phyloP scores from a whole-genome alignment of 2,797 vertebrate species.

The Acomys russatus region DNA sequence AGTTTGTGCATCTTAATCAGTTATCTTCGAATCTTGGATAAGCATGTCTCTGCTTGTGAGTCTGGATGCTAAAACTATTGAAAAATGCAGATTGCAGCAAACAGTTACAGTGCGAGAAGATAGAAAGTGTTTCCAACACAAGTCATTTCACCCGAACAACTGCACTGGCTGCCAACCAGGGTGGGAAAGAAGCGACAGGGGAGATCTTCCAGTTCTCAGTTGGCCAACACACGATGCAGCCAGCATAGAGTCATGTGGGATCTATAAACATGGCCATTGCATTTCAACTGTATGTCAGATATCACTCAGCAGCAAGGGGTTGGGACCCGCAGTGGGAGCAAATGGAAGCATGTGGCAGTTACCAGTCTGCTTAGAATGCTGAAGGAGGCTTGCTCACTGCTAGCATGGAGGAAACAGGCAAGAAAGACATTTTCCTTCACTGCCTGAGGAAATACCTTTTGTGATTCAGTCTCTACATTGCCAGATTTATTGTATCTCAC shows the following conservation, averaged over 20 bases:
- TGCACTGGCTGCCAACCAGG: conserved; percentile 73
- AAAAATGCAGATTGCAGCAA: conserved; percentile 61
- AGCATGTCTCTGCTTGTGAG: neutral
- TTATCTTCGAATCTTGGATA: conserved; percentile 31
- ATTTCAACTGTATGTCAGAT: conserved; percentile 58
- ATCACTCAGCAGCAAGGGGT: conserved; percentile 72
- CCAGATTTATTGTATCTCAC: conserved; percentile 78
- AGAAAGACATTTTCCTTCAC: conserved; percentile 79
- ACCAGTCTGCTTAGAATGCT: conserved; percentile 26
- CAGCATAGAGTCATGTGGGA: conserved; percentile 62
- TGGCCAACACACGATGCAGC: conserved; percentile 41
- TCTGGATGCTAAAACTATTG: conserved; percentile 30
- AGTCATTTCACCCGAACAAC: neutral
- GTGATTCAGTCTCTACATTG: conserved; percentile 81
- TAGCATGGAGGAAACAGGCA: conserved; percentile 70
- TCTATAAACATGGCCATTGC: conserved; percentile 68
- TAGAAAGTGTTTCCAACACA: conserved; percentile 71
- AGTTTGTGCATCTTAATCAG: conserved; percentile 18
- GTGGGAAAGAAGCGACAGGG: conserved; percentile 42
- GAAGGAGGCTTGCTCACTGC: neutral
- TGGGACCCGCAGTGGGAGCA: conserved; percentile 77
- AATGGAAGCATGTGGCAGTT: conserved; percentile 62
- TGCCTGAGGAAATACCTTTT: conserved; percentile 64
- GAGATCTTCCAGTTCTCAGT: conserved; percentile 71
- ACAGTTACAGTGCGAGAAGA: conserved; percentile 77